Evolutionary conservation across 2,888 invertebrate genomes (phyloP), one percentile per base, ranked within the genome.

Genomic region (Watsonalla binaria): DNA sequence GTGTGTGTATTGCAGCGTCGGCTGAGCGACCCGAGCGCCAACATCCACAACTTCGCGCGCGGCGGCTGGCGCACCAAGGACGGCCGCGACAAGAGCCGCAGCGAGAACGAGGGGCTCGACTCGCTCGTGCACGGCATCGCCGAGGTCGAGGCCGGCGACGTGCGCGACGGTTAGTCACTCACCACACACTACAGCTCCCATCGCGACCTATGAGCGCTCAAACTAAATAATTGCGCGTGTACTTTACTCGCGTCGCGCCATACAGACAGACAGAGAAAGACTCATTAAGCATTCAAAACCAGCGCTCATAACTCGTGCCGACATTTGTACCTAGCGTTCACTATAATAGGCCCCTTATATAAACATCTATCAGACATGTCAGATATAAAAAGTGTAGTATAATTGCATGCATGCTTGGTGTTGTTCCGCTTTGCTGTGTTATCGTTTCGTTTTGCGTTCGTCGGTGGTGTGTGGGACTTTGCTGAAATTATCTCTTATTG

Each of bases 111-210:
- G 84, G 97, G 97, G 0, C 93, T 98, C 49, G 98, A 98, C 88
- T 94, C 93, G 37, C 93, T 97, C 79, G 95, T 94, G 59, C 94
- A 94, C 80, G 97, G 96, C 47, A 92, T 96, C 52, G 96, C 95
- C 46, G 98, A 98, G 90, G 97, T 98, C 62, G 97, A 98, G 90
- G 98, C 98, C 37, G 97, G 97, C 7, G 97, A 98, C 86, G 92
- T 98, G 62, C 92, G 97, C 83, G 72, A 73, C 66, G 81, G 82
- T 81, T 39, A 51, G 72, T 63, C 46, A 48, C 61, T 42, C 47
- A 51, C 39, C 47, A 50, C 11, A 7, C 5, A 37, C 1, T 37
- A 35, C n/a, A n/a, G 24, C 2, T 24, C 2, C 24, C 24, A 4
- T 24, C 24, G 4, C 24, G 24, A 24, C 24, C 24, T 24, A 24